phyloP scores from a whole-genome alignment of 2,113 vertebrate species.

The Bothrops jararaca region DNA sequence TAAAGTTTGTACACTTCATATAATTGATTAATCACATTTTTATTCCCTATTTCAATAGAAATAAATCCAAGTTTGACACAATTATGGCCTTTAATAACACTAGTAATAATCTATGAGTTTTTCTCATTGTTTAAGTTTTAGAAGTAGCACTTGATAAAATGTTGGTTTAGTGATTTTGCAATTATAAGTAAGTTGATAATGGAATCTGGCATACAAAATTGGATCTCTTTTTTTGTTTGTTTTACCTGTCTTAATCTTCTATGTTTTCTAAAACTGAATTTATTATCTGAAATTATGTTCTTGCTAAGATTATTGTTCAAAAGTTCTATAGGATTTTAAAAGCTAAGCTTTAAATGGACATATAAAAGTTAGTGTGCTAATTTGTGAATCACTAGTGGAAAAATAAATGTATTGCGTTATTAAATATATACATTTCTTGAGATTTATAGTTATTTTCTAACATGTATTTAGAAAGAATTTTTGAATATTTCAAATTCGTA shows the following conservation, averaged over 20 bases:
- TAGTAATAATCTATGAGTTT: neutral
- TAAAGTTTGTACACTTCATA: neutral
- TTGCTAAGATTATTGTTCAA: slow-evolving; percentile 24
- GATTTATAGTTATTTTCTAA: neutral
- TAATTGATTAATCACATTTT: neutral
- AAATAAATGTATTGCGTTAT: slow-evolving; percentile 5
- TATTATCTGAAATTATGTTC: neutral
- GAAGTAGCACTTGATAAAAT: neutral
- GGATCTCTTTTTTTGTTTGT: neutral
- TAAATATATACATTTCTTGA: slow-evolving; percentile 6
- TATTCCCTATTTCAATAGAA: neutral
- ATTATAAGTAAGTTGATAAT: neutral
- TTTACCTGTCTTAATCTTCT: neutral
- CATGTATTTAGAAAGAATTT: neutral
- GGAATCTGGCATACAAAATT: neutral
- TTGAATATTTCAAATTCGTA: neutral
- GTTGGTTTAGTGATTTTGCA: neutral
- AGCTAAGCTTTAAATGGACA: slow-evolving; percentile 13
- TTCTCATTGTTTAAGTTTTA: neutral
- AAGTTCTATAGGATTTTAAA: slow-evolving; percentile 36
- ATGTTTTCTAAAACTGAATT: neutral
- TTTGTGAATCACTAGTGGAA: slow-evolving; percentile 19
- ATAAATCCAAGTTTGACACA: neutral
- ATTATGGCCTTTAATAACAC: neutral
- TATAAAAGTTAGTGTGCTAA: slow-evolving; percentile 5